A percentile compares a stretch with the other conserved stretches of the same genome.
Evolutionary conservation across 1,140 invertebrate genomes (phyloP).

Genomic region (Lethocerus indicus): DNA sequence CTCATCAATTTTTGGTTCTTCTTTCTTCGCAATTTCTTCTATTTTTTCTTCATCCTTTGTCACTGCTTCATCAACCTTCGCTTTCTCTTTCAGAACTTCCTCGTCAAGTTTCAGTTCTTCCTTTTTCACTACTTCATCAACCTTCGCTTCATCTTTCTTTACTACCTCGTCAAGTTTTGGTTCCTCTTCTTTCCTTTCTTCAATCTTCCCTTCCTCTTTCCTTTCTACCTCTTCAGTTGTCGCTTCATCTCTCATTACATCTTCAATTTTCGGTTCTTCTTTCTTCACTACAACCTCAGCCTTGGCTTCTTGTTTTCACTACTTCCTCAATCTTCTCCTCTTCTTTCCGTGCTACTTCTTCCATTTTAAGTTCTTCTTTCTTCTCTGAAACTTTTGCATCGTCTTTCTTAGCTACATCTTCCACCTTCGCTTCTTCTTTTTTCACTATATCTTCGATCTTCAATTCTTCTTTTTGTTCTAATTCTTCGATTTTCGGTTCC

Average conservation of each 20-base stretch:
- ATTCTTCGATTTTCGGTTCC: slow-evolving; percentile 1
- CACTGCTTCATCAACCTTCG: neutral
- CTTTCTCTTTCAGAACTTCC: neutral
- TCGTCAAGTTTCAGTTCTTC: neutral
- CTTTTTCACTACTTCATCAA: neutral
- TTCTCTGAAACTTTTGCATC: neutral
- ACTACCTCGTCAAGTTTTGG: neutral
- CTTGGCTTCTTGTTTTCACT: neutral
- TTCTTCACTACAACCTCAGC: neutral
- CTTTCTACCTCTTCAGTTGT: neutral
- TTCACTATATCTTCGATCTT: neutral
- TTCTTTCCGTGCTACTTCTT: no score
- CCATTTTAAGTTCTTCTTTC: neutral
- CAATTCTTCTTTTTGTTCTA: slow-evolving; percentile 1
- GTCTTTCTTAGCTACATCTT: neutral
- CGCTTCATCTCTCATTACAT: slow-evolving; percentile 4
- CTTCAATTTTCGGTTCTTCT: neutral
- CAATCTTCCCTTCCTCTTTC: neutral
- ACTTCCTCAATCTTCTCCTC: no score
- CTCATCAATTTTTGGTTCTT: neutral
- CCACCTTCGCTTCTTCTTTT: neutral
- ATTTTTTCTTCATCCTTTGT: neutral
- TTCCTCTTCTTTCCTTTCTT: neutral
- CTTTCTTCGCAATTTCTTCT: slow-evolving; percentile 14
- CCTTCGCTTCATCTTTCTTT: neutral